A percentile compares a stretch with the other conserved stretches of the same genome.
These are phyloP conservation scores for Periophthalmus magnuspinnatus DNA, from an alignment of 2,797 vertebrate genomes.

Conservation along the genomic window DNA sequence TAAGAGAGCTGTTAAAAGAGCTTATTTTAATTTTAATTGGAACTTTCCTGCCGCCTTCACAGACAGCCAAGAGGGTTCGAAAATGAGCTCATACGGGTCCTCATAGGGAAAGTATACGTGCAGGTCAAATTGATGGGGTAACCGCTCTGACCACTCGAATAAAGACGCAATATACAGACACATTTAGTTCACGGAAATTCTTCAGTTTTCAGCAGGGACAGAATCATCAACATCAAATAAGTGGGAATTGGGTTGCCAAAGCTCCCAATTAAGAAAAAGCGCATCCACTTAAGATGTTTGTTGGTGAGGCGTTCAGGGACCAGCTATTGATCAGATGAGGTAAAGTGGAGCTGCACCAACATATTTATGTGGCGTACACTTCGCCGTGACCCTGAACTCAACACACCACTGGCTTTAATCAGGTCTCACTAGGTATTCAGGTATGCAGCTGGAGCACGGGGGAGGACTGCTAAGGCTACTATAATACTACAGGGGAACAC, in stretches of 20 bases:
- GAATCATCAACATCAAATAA: conserved; percentile 79
- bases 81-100: conserved; percentile 46
- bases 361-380: conserved; percentile 76
- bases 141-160: conserved; percentile 62
- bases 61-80: conserved; percentile 65
- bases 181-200: conserved; percentile 76
- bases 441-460: conserved; percentile 16
- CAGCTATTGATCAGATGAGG: conserved; percentile 79
- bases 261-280: conserved; percentile 85
- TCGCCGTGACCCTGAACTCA: conserved; percentile 71
- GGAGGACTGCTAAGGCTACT: conserved; percentile 65
- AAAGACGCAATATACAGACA: conserved; percentile 60
- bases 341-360: conserved; percentile 75
- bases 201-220: conserved; percentile 72
- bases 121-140: conserved; percentile 78
- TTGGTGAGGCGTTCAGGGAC: conserved; percentile 70
- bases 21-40: conserved; percentile 98
- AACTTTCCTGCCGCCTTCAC: conserved; percentile 81
- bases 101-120: conserved; percentile 52
- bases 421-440: conserved; percentile 52
- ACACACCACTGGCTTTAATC: conserved; percentile 74
- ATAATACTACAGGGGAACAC: conserved; percentile 37
- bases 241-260: conserved; percentile 72
- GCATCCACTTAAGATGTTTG: conserved; percentile 83
- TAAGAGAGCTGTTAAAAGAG: conserved; percentile 97